Evolutionary conservation across 2,888 invertebrate genomes (phyloP), one percentile per base, ranked within the genome.

Genomic region (Cenopis cana): DNA sequence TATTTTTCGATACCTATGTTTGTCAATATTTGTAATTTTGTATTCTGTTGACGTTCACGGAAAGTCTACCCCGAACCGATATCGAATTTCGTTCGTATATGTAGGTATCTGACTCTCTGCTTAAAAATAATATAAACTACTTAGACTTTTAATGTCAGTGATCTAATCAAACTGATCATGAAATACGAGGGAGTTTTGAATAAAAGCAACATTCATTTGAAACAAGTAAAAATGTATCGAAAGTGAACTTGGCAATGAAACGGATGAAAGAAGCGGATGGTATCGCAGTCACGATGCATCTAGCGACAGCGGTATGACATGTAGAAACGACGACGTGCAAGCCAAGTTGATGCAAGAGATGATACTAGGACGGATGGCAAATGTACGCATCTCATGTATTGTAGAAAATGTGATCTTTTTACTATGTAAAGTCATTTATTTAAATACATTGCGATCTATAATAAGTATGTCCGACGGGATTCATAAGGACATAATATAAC

Each of bases 291-390:
- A 74, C 80, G 79, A 82, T 80, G 81, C 81, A 71, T 76, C 78
- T 80, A 83, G 81, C 85, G 88, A 89, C 88, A 86, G 84, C 81
- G 82, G 77, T 86, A 82, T 86, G 87, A 87, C 86, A 85, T 82
- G 82, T 78, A 81, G 84, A 81, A 82, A 82, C 80, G 80, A 82
- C 81, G 78, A 77, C 74, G 78, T 76, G 78, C 76, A 75, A 36
- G 52, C 24, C 52, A 12, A 60, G 56, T 52, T 68, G 68, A 68
- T 68, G 68, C 72, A 68, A 59, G 46, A 54, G 46, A 70, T 60
- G 59, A 60, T 66, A 70, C 59, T 46, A 20, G 46, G 33, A 46
- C 24, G 66, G 55, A 49, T 55, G 54, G 61, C 4, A 59, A 17
- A 67, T 17, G 49, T 55, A 38, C n/a, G 18, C 29, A 67, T 38